Evolutionary conservation across 2,113 vertebrate genomes (phyloP).

Genomic region (Haemorhous mexicanus): DNA sequence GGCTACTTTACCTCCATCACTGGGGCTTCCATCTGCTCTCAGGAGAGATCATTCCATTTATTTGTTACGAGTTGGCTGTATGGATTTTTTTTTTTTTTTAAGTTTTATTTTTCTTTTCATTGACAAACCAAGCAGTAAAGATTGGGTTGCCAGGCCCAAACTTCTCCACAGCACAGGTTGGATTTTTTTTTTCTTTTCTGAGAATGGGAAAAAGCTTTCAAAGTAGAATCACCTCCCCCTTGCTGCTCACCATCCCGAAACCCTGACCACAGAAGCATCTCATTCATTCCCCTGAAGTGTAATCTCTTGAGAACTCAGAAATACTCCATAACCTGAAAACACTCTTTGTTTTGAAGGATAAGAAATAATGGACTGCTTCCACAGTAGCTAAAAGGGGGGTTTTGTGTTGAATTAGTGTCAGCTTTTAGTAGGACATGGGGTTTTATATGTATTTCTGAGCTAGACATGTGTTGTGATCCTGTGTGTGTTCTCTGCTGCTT

Average conservation of each 20-base stretch:
- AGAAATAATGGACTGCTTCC: slow-evolving; percentile 33
- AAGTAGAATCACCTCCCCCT: not conserved
- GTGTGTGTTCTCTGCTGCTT: not conserved
- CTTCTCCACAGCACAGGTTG: not conserved
- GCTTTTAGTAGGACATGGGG: slow-evolving; percentile 10
- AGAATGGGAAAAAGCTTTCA: slow-evolving; percentile 38
- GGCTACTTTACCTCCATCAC: slow-evolving; percentile 32
- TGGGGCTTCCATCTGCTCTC: not conserved
- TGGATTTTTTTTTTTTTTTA: slow-evolving; percentile 55
- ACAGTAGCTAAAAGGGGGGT: slow-evolving; percentile 6
- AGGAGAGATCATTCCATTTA: slow-evolving; percentile 54
- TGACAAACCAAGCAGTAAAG: slow-evolving; percentile 53
- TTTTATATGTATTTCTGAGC: slow-evolving; percentile 9
- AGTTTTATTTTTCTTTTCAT: slow-evolving; percentile 67
- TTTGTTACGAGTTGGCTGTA: slow-evolving; percentile 26
- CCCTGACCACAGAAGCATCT: not conserved
- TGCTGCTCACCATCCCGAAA: not conserved
- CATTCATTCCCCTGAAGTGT: slow-evolving; percentile 23
- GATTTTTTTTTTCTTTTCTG: not conserved
- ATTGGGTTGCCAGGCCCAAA: slow-evolving; percentile 1
- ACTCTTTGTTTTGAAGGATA: slow-evolving; percentile 36
- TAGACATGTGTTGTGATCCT: slow-evolving; percentile 5
- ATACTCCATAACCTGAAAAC: slow-evolving; percentile 13
- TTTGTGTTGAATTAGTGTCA: slow-evolving; percentile 41
- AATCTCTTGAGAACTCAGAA: slow-evolving; percentile 39